Conservation (phyloP, 2,797 vertebrate genomes). For the Rhinoraja longicauda region DNA sequence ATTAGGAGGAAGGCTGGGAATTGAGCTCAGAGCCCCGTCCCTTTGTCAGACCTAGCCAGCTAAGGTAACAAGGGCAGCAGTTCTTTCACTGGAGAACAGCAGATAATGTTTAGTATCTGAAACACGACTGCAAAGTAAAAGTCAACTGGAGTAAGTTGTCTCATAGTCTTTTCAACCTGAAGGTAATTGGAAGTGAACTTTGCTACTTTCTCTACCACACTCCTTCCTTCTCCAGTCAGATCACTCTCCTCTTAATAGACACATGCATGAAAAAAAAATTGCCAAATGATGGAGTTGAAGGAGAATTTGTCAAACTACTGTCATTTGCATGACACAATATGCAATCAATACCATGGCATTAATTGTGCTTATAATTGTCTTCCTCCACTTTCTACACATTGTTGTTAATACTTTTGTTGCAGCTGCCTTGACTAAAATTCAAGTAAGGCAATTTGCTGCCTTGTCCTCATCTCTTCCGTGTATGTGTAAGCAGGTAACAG, state of each 20-base stretch:
- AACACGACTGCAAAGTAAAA: not conserved
- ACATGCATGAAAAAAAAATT: not conserved
- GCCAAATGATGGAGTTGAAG: not conserved
- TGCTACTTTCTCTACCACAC: not conserved
- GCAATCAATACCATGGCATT: not conserved
- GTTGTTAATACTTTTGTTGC: not conserved
- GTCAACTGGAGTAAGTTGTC: not conserved
- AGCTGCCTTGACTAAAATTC: not conserved
- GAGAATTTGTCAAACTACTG: not conserved
- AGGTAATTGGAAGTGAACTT: not conserved
- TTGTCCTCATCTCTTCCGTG: not conserved
- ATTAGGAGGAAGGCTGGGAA: not conserved
- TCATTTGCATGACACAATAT: not conserved
- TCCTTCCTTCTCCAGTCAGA: not conserved
- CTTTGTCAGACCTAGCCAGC: not conserved
- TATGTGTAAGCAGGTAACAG: not conserved
- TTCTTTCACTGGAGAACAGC: not conserved
- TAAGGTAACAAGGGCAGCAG: not conserved
- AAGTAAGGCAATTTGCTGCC: not conserved
- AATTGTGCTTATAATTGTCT: not conserved
- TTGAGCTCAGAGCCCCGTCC: not conserved
- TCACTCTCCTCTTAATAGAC: not conserved
- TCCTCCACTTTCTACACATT: not conserved
- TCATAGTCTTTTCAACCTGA: not conserved
- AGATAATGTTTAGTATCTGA: not conserved